These are phyloP conservation scores for Tortricodes alternella DNA, from an alignment of 2,888 invertebrate species.

Conservation along the genomic window DNA sequence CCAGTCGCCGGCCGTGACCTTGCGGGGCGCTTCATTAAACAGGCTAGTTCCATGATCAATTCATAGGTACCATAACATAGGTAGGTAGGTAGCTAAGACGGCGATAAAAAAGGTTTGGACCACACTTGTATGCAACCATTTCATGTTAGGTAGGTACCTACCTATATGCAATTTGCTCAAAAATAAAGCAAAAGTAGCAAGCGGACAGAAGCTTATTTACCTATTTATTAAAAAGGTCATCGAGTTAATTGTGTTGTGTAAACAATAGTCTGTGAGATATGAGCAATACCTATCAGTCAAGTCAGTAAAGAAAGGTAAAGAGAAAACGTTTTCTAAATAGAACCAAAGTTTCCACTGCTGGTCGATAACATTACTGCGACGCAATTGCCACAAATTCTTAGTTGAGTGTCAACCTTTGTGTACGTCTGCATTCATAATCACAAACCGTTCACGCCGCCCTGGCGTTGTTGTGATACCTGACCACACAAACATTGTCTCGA, in stretches of 20 bases:
- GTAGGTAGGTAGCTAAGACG: neutral
- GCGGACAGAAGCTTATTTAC: too few species aligned
- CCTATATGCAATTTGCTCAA: neutral
- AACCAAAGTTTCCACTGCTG: neutral
- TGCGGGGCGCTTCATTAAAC: conserved; percentile 8
- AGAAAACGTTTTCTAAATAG: neutral
- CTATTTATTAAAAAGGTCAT: too few species aligned
- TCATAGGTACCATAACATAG: conserved; percentile 7
- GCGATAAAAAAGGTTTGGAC: neutral
- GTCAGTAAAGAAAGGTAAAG: too few species aligned
- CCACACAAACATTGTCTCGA: neutral
- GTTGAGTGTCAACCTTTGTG: neutral
- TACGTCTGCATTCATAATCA: conserved; percentile 6
- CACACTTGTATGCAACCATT: too few species aligned
- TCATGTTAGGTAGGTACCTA: neutral
- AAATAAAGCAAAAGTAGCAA: too few species aligned
- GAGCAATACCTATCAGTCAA: too few species aligned
- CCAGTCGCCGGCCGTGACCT: neutral
- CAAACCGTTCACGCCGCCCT: neutral
- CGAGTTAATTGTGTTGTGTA: too few species aligned
- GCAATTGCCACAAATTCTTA: neutral
- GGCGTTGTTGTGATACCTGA: conserved; percentile 10
- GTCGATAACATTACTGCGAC: neutral
- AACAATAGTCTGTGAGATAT: too few species aligned
- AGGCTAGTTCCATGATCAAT: conserved; percentile 9